Conservation (phyloP, 2,888 invertebrate species). For the Dicroscelio sp. region DNA sequence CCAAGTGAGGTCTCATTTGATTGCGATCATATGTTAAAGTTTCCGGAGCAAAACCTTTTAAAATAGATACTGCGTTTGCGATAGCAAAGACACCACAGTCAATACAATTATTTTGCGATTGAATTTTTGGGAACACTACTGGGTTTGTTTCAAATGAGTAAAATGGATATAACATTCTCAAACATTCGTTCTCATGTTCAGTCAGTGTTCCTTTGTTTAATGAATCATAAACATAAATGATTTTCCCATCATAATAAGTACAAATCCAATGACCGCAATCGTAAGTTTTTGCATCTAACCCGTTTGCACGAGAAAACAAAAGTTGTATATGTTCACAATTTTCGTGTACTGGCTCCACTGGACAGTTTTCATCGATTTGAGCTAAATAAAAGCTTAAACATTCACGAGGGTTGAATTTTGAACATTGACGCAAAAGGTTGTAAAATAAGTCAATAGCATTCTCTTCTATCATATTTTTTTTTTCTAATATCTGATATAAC, state of each 20-base stretch:
- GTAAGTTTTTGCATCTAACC: not conserved
- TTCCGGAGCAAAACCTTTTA: too few species aligned
- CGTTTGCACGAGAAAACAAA: conserved; percentile 37
- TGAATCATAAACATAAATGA: too few species aligned
- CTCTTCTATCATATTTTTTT: conserved; percentile 38
- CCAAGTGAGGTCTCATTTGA: too few species aligned
- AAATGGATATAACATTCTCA: not conserved
- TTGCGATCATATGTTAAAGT: too few species aligned
- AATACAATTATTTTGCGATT: too few species aligned
- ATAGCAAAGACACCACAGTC: too few species aligned
- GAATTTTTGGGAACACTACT: too few species aligned
- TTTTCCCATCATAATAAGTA: conserved; percentile 34
- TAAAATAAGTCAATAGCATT: conserved; percentile 31
- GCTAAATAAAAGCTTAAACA: conserved; percentile 37
- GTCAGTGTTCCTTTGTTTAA: too few species aligned
- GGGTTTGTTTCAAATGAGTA: not conserved
- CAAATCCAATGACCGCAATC: conserved; percentile 37
- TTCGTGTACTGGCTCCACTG: conserved; percentile 19
- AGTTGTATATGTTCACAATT: conserved; percentile 55
- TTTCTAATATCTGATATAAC: not conserved
- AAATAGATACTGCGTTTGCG: too few species aligned
- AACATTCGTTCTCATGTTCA: not conserved
- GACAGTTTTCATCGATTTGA: not conserved
- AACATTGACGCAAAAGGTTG: conserved; percentile 9
- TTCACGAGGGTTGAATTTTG: conserved; percentile 32